Evolutionary conservation across 2,113 vertebrate genomes (phyloP).

Genomic region (Lonchura striata): DNA sequence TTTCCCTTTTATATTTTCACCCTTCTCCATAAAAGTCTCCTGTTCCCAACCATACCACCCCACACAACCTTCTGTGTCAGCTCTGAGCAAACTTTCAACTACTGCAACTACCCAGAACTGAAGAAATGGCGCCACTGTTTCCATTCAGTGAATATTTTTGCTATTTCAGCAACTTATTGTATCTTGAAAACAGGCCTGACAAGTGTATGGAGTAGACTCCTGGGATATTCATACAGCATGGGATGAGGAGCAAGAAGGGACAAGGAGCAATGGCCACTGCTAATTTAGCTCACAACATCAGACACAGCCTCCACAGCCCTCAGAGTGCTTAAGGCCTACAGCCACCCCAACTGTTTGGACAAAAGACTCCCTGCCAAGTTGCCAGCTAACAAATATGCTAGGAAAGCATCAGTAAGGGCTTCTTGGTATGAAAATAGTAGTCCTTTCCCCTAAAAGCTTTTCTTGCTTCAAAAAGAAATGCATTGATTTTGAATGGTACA

Average conservation of each 20-base stretch:
- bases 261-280: background rate
- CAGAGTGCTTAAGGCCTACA: background rate
- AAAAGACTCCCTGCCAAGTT: background rate
- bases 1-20: background rate
- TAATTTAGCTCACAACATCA: background rate
- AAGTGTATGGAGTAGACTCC: background rate
- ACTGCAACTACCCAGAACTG: background rate
- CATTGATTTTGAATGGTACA: background rate
- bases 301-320: background rate
- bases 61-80: background rate
- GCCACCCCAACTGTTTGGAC: accelerated
- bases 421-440: background rate
- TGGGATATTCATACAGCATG: background rate
- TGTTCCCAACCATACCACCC: background rate
- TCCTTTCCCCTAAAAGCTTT: background rate
- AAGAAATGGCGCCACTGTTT: background rate
- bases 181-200: background rate
- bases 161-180: background rate
- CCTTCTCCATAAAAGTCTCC: background rate
- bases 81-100: background rate
- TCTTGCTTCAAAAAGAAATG: background rate
- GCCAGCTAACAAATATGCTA: background rate
- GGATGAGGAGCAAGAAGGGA: background rate
- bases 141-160: background rate
- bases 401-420: background rate